These are phyloP conservation scores for Ciconia stormi DNA, from an alignment of 2,113 vertebrate genomes.

Conservation along the genomic window DNA sequence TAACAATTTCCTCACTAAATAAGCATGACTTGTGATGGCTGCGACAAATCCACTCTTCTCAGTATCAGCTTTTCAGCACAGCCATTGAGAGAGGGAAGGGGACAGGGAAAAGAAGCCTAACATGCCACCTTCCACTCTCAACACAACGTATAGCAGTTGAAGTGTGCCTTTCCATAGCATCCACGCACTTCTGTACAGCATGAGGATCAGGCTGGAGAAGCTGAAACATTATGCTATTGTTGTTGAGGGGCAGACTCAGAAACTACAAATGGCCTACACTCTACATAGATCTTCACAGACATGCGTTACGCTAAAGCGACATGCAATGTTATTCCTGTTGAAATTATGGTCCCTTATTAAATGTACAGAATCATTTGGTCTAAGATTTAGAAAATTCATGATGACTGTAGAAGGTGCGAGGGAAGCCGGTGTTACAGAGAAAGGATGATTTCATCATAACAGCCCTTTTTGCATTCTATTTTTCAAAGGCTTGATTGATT, in stretches of 20 bases:
- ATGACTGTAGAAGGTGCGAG: not conserved
- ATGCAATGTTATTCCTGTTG: not conserved
- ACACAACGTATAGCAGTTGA: accelerated
- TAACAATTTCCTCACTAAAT: not conserved
- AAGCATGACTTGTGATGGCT: not conserved
- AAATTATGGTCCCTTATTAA: not conserved
- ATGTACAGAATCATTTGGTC: not conserved
- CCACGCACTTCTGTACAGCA: accelerated
- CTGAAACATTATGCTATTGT: not conserved
- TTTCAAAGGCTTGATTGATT: not conserved
- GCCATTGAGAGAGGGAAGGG: not conserved
- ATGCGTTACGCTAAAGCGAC: accelerated
- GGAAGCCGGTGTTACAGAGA: not conserved
- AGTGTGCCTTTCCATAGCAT: not conserved
- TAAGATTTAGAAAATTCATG: not conserved
- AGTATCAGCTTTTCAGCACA: not conserved
- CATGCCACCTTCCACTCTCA: not conserved
- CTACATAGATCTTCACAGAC: not conserved
- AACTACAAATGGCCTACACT: accelerated
- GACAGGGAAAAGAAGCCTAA: not conserved
- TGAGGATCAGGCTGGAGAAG: not conserved
- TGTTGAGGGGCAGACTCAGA: not conserved
- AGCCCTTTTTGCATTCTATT: not conserved
- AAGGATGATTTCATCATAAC: not conserved
- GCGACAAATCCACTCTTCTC: not conserved